Evolutionary conservation across 2,113 vertebrate species (phyloP), one percentile per base, ranked within the genome.

Genomic region (Brienomyrus longianalis): DNA sequence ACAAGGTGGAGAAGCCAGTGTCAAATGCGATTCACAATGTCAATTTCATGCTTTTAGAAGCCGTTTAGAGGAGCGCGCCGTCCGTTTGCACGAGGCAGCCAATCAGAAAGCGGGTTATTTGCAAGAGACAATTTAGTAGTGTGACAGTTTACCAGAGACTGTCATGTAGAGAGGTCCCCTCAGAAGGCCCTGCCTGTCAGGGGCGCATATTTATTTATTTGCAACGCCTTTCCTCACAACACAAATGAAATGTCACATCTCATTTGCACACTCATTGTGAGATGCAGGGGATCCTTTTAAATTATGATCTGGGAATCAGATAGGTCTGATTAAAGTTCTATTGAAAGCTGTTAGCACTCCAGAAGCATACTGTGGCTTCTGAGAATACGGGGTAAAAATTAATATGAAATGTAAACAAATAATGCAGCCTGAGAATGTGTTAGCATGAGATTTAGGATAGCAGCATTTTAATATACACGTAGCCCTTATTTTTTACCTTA

Each of bases 21-120:
- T 98, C 98, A 98, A 96, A 97, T 97, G 95, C 96, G 97, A 99
- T 99, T 98, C 97, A 97, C 97, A 97, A 98, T 98, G 98, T 98
- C 98, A 98, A 98, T 99, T 98, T 98, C 98, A 98, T 96, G 98
- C 97, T 97, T 94, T 93, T 94, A 92, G 96, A 97, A 98, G 98
- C 96, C 97, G 94, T 97, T 99, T 98, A 97, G 96, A 59, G 97
- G 97, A 96, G 96, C 96, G 96, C 96, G 94, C 93, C 92, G 95
- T 96, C 95, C 96, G 96, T 97, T 99, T 98, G 98, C 98, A 98
- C 97, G 97, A 97, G 97, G 97, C 98, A 98, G 98, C 97, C 97
- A 98, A 99, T 98, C 97, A 97, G 93, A 96, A 92, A 96, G 92
- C 96, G 95, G 97, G 96, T 95, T 98, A 97, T 98, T 97, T 96